phyloP scores from a whole-genome alignment of 2,113 vertebrate species.

The Tonatia bakeri region DNA sequence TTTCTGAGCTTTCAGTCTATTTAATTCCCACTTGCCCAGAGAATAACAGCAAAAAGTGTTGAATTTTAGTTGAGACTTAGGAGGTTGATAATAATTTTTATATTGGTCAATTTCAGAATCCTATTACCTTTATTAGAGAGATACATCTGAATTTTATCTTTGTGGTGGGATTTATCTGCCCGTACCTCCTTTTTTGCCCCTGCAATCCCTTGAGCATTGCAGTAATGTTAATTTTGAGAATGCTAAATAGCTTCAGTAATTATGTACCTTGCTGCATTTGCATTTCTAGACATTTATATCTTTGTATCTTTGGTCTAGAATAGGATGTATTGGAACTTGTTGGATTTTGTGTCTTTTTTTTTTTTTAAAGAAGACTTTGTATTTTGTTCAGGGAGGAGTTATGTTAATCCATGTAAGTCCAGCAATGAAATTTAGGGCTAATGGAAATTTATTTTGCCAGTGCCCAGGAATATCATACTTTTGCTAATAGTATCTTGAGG shows the following conservation, averaged over 20 bases:
- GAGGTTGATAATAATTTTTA: slow-evolving; percentile 13
- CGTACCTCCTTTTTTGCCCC: background rate
- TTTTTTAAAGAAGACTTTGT: background rate
- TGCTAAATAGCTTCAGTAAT: slow-evolving; percentile 49
- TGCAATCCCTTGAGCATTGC: background rate
- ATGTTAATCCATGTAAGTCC: background rate
- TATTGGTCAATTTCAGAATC: background rate
- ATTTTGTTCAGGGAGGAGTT: background rate
- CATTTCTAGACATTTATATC: slow-evolving; percentile 35
- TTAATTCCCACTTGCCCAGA: background rate
- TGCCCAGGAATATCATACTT: background rate
- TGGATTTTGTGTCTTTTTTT: background rate
- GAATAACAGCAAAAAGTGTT: background rate
- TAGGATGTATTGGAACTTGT: background rate
- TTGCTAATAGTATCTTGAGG: slow-evolving; percentile 22
- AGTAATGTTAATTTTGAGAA: slow-evolving; percentile 41
- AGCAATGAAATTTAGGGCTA: background rate
- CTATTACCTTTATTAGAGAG: slow-evolving; percentile 7
- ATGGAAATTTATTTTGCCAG: background rate
- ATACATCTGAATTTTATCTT: background rate
- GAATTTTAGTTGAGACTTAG: slow-evolving; percentile 13
- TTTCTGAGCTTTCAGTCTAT: background rate
- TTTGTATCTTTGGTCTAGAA: slow-evolving; percentile 41
- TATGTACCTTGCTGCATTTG: slow-evolving; percentile 17
- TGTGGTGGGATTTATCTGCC: background rate